Base-by-base conservation (phyloP, 2,113 vertebrate species). In the Aphyosemion australe region DNA sequence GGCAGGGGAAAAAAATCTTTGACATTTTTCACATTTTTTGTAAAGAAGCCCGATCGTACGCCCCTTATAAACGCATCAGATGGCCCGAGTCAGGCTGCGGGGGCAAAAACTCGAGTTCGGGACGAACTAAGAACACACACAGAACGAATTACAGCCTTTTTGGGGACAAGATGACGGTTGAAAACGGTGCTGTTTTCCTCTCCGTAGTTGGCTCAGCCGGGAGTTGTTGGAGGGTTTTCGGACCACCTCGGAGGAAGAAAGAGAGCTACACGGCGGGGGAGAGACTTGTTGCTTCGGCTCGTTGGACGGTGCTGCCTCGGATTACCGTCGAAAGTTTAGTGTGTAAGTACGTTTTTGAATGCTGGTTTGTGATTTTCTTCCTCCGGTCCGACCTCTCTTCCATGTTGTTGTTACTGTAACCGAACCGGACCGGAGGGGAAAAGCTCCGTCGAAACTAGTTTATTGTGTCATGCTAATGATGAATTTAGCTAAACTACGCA, bases 261-360 rank as follows among this genome's bases (percentile, higher is more conserved):
- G 91, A 94, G 32, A 94, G 94, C 16, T 90, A 69, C 26, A 26
- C 90, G 86, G 89, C 90, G 87, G 90, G 90, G 88, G 41, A 42
- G 93, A 94, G 94, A 95, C 94, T 94, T 94, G 94, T 95, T 95
- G 94, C 95, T 92, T 90, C 94, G 80, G 78, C 93, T 80, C 84
- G 90, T 88, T 81, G 65, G 79, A 91, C 79, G 74, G 83, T 43
- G 74, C 42, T 39, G 79, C 73, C 76, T 74, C 54, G 18, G 54
- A 50, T 65, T 83, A 64, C 58, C 82, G 45, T 82, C 79, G 72
- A 83, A 26, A 89, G 84, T 89, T 88, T 69, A 65, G 85, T 63
- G 85, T 80, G 93, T 94, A 81, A 94, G 93, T 94, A 92, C 48
- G 12, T 69, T 73, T 59, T 18, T 45, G 26, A 32, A 20, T 45